These are phyloP conservation scores for Kradibia gibbosae DNA, from an alignment of 1,140 invertebrate species.

Conservation along the genomic window DNA sequence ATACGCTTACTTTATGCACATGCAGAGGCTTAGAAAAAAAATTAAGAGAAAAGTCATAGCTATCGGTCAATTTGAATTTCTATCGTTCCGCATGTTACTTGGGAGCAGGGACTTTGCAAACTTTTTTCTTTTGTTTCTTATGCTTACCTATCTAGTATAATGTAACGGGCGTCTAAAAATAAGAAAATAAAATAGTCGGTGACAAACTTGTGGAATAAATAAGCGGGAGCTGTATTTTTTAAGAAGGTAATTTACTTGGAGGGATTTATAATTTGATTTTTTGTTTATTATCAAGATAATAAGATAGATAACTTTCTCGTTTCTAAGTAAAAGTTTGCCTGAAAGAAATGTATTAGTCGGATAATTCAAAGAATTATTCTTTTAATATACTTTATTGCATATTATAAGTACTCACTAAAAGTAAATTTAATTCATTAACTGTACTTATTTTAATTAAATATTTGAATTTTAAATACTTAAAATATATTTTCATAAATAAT, in stretches of 20 bases:
- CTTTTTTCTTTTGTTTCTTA: background rate
- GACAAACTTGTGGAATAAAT: background rate
- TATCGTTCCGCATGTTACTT: background rate
- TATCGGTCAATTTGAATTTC: conserved; percentile 30
- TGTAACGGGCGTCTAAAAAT: background rate
- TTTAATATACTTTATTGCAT: background rate
- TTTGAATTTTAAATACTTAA: too few species aligned
- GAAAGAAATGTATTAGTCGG: background rate
- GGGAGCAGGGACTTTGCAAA: background rate
- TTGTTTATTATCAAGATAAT: background rate
- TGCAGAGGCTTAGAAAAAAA: background rate
- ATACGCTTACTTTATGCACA: background rate
- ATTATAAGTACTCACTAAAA: too few species aligned
- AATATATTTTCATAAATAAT: too few species aligned
- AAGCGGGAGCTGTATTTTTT: background rate
- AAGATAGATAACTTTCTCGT: background rate
- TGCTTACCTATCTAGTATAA: background rate
- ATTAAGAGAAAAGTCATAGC: background rate
- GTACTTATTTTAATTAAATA: too few species aligned
- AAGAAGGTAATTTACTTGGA: background rate
- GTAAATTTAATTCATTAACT: too few species aligned
- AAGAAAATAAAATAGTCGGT: background rate
- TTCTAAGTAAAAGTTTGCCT: background rate
- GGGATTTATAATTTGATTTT: background rate
- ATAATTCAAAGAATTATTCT: background rate